phyloP scores from a whole-genome alignment of 2,797 vertebrate genomes.

The Eupleurogrammus muticus region DNA sequence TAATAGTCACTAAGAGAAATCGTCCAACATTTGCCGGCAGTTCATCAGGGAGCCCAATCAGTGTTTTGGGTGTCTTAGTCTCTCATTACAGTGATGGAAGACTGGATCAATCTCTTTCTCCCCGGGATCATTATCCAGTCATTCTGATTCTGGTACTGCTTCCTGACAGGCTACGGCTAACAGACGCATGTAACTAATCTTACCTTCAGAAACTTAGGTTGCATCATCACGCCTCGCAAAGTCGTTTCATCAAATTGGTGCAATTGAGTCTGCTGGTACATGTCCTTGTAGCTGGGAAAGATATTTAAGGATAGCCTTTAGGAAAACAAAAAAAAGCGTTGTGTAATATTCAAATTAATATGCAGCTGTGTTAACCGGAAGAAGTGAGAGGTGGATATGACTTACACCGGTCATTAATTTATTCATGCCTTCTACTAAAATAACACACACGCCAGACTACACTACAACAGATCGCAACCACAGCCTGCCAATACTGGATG shows the following conservation, averaged over 20 bases:
- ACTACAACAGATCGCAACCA: conserved; percentile 8
- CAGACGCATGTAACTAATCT: conserved; percentile 42
- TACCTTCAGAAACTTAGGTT: conserved; percentile 45
- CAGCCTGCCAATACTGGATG: conserved; percentile 7
- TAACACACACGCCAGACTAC: not conserved
- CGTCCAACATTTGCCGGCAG: conserved; percentile 32
- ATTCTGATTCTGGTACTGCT: conserved; percentile 50
- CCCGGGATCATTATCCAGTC: conserved; percentile 66
- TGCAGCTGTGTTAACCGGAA: conserved; percentile 35
- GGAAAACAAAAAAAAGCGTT: conserved; percentile 43
- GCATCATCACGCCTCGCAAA: conserved; percentile 48
- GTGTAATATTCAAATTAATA: conserved; percentile 47
- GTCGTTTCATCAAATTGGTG: conserved; percentile 48
- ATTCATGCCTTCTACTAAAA: conserved; percentile 27
- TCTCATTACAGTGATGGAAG: conserved; percentile 62
- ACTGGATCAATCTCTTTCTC: conserved; percentile 59
- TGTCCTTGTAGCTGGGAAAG: conserved; percentile 16
- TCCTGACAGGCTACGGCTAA: conserved; percentile 34
- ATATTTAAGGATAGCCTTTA: conserved; percentile 40
- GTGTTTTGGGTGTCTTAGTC: conserved; percentile 43
- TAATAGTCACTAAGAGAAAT: conserved; percentile 34
- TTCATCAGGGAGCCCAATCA: conserved; percentile 48
- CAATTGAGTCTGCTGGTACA: conserved; percentile 26
- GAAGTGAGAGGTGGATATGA: conserved; percentile 33
- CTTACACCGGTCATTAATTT: conserved; percentile 44